Evolutionary conservation across 1,140 invertebrate species (phyloP).

Genomic region (Limonius californicus): DNA sequence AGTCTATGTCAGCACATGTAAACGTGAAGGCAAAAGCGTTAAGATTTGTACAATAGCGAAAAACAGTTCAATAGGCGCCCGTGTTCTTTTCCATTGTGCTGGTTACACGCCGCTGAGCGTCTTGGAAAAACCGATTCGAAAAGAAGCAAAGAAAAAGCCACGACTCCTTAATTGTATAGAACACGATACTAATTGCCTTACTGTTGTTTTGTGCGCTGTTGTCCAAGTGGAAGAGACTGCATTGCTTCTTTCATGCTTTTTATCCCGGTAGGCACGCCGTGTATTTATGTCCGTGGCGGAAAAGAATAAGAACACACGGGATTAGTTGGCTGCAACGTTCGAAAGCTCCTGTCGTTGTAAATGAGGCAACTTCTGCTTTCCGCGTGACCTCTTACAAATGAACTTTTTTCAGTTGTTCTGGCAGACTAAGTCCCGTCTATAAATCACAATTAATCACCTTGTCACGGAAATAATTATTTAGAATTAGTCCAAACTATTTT

Average conservation of each 20-base stretch:
- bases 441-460: conserved; percentile 42
- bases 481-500: conserved; percentile 11
- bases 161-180: conserved; percentile 44
- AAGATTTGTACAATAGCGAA: too few relatives aligned
- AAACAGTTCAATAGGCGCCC: conserved; percentile 6
- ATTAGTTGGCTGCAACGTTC: conserved; percentile 43
- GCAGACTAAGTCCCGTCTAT: conserved; percentile 41
- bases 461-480: conserved; percentile 21
- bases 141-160: conserved; percentile 27
- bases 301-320: conserved; percentile 43
- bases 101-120: conserved; percentile 21
- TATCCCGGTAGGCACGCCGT: conserved; percentile 28
- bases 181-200: conserved; percentile 47
- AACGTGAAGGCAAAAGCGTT: too few relatives aligned
- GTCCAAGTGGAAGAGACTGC: conserved; percentile 41
- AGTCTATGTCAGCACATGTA: too few relatives aligned
- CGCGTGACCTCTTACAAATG: conserved; percentile 17
- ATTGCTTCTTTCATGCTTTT: conserved; percentile 25
- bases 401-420: conserved; percentile 42
- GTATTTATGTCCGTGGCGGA: conserved; percentile 41
- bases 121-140: conserved; percentile 17
- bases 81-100: conserved; percentile 18
- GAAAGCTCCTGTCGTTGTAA: conserved; percentile 39
- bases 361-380: conserved; percentile 13
- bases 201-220: conserved; percentile 42